Evolutionary conservation across 2,113 vertebrate species (phyloP).

Genomic region (Dolichallabes microphthalmus): DNA sequence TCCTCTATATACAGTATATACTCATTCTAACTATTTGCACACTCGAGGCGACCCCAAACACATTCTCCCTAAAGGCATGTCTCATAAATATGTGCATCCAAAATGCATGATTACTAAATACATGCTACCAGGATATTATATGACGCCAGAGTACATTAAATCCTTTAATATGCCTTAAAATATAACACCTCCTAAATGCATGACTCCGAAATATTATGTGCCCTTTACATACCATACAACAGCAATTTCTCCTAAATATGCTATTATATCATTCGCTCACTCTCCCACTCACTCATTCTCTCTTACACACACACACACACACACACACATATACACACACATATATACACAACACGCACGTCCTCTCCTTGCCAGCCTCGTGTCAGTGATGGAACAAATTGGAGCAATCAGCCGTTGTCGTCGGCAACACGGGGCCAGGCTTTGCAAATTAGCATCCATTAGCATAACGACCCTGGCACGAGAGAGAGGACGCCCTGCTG

Average conservation of each 20-base stretch:
- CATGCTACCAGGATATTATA: background rate
- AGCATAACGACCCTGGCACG: slow-evolving; percentile 76
- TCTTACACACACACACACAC: background rate
- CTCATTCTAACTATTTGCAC: background rate
- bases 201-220: background rate
- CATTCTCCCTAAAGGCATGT: background rate
- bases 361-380: slow-evolving; percentile 64
- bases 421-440: slow-evolving; percentile 67
- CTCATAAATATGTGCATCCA: background rate
- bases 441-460: slow-evolving; percentile 78
- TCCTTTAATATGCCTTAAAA: background rate
- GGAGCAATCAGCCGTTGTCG: slow-evolving; percentile 66
- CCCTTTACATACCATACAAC: background rate
- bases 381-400: slow-evolving; percentile 73
- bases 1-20: background rate
- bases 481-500: slow-evolving; percentile 65
- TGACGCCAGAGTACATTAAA: background rate
- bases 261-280: background rate
- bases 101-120: background rate
- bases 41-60: background rate
- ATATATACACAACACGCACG: background rate
- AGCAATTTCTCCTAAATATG: background rate
- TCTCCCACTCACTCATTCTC: background rate
- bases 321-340: background rate
- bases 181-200: background rate